Evolutionary conservation across 2,888 invertebrate species (phyloP), one percentile per base, ranked within the genome.

Genomic region (Adelognathus sp.): DNA sequence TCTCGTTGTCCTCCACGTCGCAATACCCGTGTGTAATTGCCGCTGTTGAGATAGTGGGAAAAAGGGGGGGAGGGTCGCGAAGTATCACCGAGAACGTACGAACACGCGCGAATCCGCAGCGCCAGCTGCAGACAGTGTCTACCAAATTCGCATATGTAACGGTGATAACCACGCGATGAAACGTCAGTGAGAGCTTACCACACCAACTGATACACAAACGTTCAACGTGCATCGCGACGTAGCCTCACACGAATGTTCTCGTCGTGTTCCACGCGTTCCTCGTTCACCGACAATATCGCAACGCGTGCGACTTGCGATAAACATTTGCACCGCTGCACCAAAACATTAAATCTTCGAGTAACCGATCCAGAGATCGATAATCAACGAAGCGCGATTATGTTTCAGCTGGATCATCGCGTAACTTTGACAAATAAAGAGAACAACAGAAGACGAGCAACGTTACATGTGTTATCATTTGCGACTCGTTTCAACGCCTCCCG

Each of bases 231-330:
- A 11, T 18, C 31, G 46, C 27, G 16, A 46, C 18, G n/a, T 33
- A 31, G 2, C 4, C 46, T 24, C 11, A 24, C 46, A 46, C 24
- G 18, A 46, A n/a, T 21, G 46, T 4, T 0, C 46, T n/a, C 18
- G 46, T n/a, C 31, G 64, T n/a, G 46, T 61, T 61, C 61, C 54
- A 16, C 54, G 54, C 41, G 46, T 58, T 58, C 33, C 39, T 58
- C 33, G 33, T 16, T 24, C 58, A n/a, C 36, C n/a, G 36, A 58
- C 11, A n/a, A 36, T 2, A 16, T 44, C 4, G 7, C 16, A 21
- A 27, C 21, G 58, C 21, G n/a, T 21, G 24, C 29, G 5, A 11
- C 16, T 21, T 9, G n/a, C 3, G 46, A 58, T 31, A 58, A 5
- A n/a, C 39, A 6, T 36, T 39, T 7, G 21, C 21, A 4, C 36